Evolutionary conservation across 1,140 invertebrate genomes (phyloP), one percentile per base, ranked within the genome.

Genomic region (Hyles euphorbiae): DNA sequence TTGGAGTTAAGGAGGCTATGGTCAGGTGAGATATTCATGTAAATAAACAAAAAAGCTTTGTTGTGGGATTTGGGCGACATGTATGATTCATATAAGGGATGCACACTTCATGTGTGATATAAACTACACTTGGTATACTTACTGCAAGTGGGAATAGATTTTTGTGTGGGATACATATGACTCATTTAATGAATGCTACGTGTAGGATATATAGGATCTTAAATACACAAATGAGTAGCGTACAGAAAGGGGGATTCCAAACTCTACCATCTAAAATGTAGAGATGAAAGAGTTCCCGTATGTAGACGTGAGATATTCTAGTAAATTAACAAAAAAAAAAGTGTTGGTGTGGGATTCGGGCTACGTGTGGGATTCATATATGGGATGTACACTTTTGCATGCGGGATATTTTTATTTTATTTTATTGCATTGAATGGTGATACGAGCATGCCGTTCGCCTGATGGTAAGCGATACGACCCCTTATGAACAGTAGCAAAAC

Each of bases 1-100:
- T 83, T 45, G 80, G 78, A 0, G 60, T 83, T 0, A 83, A 83
- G 65, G 80, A 83, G 34, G 74, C 77, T 0, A 80, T 72, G 61
- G 61, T 80, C 0, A 56, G 55, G 55, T 56, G 9, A 36, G 55
- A 12, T 34, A 8, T 4, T 32, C 1, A 51, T 9, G 9, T 51
- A 11, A 3, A 22, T 22, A 22, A 22, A 22, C 22, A 22, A 22
- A 22, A 6, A 8, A 9, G n/a, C 33, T 46, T 12, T 22, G 46
- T 5, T 47, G 5, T 4, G 4, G 10, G 46, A n/a, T 45, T 45
- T 2, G 7, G 44, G 44, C 7, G 1, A n/a, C 44, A 45, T 8
- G n/a, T n/a, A 1, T 1, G 7, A 45, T n/a, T 45, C 7, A 45
- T 45, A 7, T 45, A 45, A 1, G 44, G 44, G 1, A 1, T 45